Evolutionary conservation across 2,888 invertebrate genomes (phyloP).

Genomic region (Caradrina kadenii): DNA sequence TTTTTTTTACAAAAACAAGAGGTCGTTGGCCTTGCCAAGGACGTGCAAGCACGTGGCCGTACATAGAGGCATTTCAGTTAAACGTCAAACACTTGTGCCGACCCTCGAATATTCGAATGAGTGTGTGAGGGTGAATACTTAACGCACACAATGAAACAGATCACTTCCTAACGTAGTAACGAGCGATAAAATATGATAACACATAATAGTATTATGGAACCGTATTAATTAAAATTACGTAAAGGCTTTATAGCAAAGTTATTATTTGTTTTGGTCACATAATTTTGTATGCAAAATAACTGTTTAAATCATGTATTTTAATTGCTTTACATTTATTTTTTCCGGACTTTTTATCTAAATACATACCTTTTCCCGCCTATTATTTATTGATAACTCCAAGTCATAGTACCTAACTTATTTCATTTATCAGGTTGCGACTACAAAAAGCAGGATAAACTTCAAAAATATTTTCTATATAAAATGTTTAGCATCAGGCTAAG

Average conservation of each 20-base stretch:
- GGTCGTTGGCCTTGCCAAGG: conserved; percentile 87
- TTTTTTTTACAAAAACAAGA: conserved; percentile 76
- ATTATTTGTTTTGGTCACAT: conserved; percentile 9
- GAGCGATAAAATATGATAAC: conserved; percentile 53
- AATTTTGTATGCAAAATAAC: conserved; percentile 9
- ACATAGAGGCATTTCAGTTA: conserved; percentile 77
- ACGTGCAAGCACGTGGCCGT: conserved; percentile 85
- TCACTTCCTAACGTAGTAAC: conserved; percentile 59
- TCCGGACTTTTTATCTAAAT: neutral
- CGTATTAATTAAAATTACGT: conserved; percentile 42
- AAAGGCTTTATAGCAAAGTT: conserved; percentile 13
- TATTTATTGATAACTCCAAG: neutral
- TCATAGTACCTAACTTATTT: neutral
- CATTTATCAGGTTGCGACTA: conserved; percentile 1
- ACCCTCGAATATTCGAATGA: conserved; percentile 36
- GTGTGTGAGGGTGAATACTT: conserved; percentile 49
- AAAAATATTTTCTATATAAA: conserved; percentile 36
- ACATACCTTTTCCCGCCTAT: neutral
- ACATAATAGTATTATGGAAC: conserved; percentile 41
- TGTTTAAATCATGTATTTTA: neutral
- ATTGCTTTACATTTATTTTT: conserved; percentile 9
- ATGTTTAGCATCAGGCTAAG: conserved; percentile 52
- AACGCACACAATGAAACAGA: conserved; percentile 58
- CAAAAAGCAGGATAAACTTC: conserved; percentile 17
- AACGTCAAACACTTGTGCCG: conserved; percentile 72